Evolutionary conservation across 2,797 vertebrate species (phyloP).

Genomic region (Danionella dracula): DNA sequence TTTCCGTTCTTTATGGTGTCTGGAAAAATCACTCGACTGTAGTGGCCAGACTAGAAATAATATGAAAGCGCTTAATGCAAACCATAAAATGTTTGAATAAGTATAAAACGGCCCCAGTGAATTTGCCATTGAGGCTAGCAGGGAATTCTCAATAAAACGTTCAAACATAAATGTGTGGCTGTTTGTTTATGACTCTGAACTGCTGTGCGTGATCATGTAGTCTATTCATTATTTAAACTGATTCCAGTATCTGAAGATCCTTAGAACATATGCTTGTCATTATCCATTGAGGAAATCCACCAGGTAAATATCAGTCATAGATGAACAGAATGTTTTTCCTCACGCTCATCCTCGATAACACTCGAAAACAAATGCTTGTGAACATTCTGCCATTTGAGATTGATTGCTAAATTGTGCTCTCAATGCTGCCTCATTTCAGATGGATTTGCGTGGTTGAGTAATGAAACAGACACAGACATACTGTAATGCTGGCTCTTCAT

Average conservation of each 20-base stretch:
- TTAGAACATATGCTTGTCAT: slow-evolving; percentile 49
- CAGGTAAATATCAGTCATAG: slow-evolving; percentile 41
- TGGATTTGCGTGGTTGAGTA: slow-evolving; percentile 27
- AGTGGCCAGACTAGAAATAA: slow-evolving; percentile 35
- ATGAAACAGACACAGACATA: neutral
- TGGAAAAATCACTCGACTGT: slow-evolving; percentile 27
- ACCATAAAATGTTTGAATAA: slow-evolving; percentile 39
- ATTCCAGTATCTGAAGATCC: neutral
- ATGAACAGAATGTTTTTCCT: slow-evolving; percentile 31
- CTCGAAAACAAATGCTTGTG: slow-evolving; percentile 34
- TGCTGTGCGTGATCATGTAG: slow-evolving; percentile 7
- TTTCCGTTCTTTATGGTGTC: slow-evolving; percentile 44
- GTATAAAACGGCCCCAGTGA: slow-evolving; percentile 25
- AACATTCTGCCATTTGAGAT: slow-evolving; percentile 31
- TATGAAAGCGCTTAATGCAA: slow-evolving; percentile 39
- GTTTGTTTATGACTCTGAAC: neutral
- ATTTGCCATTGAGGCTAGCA: slow-evolving; percentile 26
- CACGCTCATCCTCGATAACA: slow-evolving; percentile 31
- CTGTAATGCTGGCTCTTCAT: slow-evolving; percentile 6
- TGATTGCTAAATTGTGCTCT: slow-evolving; percentile 28
- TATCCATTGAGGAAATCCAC: slow-evolving; percentile 42
- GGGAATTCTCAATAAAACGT: slow-evolving; percentile 25
- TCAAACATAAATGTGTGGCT: slow-evolving; percentile 15
- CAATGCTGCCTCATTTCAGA: slow-evolving; percentile 12
- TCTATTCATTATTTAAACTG: neutral